phyloP scores from a whole-genome alignment of 1,140 invertebrate genomes.

The Trichogramma pretiosum region DNA sequence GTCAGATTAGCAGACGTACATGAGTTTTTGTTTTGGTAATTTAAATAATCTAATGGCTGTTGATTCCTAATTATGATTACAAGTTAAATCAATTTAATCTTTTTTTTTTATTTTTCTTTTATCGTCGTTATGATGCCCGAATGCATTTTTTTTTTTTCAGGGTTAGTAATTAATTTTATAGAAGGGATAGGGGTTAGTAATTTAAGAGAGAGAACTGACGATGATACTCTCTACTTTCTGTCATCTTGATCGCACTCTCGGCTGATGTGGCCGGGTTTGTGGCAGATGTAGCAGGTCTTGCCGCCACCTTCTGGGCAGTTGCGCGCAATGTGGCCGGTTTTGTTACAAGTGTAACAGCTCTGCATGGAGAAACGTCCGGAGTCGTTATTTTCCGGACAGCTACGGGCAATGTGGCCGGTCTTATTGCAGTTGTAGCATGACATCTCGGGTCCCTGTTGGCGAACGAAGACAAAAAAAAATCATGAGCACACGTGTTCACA shows the following conservation, averaged over 20 bases:
- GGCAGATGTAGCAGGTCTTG: conserved; percentile 81
- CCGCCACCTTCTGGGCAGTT: conserved; percentile 72
- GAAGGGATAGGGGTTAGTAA: conserved; percentile 20
- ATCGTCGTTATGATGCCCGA: too few species aligned
- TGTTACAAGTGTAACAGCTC: conserved; percentile 83
- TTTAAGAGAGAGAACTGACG: too few species aligned
- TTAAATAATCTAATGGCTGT: too few species aligned
- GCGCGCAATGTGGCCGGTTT: conserved; percentile 78
- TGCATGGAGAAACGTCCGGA: conserved; percentile 42
- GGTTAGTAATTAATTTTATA: too few species aligned
- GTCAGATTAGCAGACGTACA: too few species aligned
- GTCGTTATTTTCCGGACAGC: conserved; percentile 62
- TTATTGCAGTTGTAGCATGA: conserved; percentile 85
- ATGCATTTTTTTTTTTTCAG: conserved; percentile 4
- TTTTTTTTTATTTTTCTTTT: too few species aligned
- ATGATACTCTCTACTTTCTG: conserved; percentile 58
- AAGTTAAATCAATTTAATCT: too few species aligned
- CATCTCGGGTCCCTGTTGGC: conserved; percentile 55
- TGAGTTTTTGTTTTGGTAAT: too few species aligned
- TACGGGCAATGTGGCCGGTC: conserved; percentile 78
- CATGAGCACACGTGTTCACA: too few species aligned
- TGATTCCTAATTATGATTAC: too few species aligned
- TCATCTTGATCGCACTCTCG: conserved; percentile 76
- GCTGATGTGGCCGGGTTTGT: conserved; percentile 81
- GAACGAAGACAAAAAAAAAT: neutral